A percentile compares a stretch with the other conserved stretches of the same genome.
These are phyloP conservation scores for Zaprionus ornatus DNA, from an alignment of 1,140 invertebrate genomes.

Conservation along the genomic window DNA sequence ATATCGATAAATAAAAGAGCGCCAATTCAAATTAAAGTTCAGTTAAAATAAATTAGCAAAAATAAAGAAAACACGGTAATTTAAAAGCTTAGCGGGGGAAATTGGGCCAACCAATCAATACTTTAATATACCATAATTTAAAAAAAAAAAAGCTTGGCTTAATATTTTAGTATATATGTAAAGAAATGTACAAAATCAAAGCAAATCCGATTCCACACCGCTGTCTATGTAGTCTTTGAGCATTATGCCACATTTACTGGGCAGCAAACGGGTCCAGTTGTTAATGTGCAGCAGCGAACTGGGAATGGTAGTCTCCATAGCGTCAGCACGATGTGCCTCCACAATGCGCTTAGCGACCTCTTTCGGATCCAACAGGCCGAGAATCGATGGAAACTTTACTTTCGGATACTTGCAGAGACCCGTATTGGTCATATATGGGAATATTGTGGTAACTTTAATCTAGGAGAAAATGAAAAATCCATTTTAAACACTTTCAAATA, in stretches of 20 bases:
- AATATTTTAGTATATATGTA: conserved; percentile 6
- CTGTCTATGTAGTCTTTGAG: conserved; percentile 85
- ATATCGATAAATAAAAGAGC: conserved; percentile 5
- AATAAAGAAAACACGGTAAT: not conserved
- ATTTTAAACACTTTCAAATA: not conserved
- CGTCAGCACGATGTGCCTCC: conserved; percentile 86
- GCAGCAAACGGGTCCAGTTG: conserved; percentile 83
- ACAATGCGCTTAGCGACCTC: conserved; percentile 88
- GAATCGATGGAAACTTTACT: conserved; percentile 89
- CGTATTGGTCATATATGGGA: conserved; percentile 93
- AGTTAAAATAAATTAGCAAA: not conserved
- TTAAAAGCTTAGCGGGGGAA: not conserved
- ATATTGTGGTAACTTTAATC: conserved; percentile 92
- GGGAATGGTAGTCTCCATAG: conserved; percentile 86
- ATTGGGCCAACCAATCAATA: conserved; percentile 11
- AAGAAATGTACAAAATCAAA: conserved; percentile 26
- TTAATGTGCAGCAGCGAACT: conserved; percentile 81
- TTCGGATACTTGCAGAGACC: conserved; percentile 91
- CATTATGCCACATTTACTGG: conserved; percentile 79
- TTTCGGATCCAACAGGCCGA: conserved; percentile 87
- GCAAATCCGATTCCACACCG: conserved; percentile 85
- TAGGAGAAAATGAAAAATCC: conserved; percentile 55
- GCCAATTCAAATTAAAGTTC: not conserved
- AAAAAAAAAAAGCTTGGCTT: not conserved
- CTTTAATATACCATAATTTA: conserved; percentile 37